These are phyloP conservation scores for Oreochromis mossambicus DNA, from an alignment of 2,797 vertebrate species.

Conservation along the genomic window DNA sequence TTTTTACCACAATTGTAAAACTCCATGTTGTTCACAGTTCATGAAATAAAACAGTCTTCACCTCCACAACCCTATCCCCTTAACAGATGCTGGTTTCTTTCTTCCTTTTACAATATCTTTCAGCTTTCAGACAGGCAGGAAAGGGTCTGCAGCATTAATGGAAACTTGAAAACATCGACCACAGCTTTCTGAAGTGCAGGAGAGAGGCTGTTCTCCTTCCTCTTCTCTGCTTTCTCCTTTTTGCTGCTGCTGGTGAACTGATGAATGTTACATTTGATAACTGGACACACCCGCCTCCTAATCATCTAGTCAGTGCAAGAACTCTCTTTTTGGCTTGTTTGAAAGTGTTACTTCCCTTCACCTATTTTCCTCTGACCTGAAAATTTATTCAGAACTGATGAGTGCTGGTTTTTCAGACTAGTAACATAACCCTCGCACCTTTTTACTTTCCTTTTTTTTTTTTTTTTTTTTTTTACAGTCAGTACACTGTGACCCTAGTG, in stretches of 20 bases:
- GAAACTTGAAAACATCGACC: constrained; percentile 27
- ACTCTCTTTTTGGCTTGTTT: constrained; percentile 26
- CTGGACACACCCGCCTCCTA: constrained; percentile 43
- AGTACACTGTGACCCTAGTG: background rate
- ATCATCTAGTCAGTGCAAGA: constrained; percentile 38
- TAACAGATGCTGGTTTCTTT: background rate
- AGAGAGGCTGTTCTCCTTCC: background rate
- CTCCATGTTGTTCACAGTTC: background rate
- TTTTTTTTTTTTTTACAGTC: background rate
- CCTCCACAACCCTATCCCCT: background rate
- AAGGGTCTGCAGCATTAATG: constrained; percentile 48
- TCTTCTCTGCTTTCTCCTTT: background rate
- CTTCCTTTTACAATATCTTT: background rate
- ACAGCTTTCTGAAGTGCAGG: background rate
- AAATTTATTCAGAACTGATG: constrained; percentile 21
- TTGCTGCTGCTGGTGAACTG: constrained; percentile 43
- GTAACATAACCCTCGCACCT: background rate
- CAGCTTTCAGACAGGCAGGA: background rate
- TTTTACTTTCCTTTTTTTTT: background rate
- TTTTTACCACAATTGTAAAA: background rate
- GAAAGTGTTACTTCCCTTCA: constrained; percentile 11
- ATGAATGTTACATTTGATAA: constrained; percentile 55
- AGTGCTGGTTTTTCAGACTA: background rate
- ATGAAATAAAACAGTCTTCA: background rate
- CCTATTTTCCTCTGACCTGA: background rate